Percentiles rank a stretch among this genome's conserved stretches.
phyloP scores from a whole-genome alignment of 2,888 invertebrate genomes.

The Chymomyza caudatula region DNA sequence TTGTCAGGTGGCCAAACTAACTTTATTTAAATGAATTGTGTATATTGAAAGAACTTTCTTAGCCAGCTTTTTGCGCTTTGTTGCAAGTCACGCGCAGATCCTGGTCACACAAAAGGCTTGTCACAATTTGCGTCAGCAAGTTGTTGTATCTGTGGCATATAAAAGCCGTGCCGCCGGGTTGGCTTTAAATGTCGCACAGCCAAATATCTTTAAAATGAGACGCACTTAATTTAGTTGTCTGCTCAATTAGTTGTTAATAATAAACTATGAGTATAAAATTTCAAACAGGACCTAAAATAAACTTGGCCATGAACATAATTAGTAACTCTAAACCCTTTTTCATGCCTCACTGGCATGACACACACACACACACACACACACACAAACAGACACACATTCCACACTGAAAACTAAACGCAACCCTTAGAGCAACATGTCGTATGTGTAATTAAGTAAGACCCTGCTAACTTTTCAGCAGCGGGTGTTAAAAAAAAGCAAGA shows the following conservation, averaged over 20 bases:
- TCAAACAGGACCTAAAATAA: conserved; percentile 35
- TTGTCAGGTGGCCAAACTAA: conserved; percentile 28
- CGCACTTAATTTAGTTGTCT: conserved; percentile 27
- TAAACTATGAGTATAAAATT: conserved; percentile 27
- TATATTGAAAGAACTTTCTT: conserved; percentile 1
- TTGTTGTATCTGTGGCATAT: no score
- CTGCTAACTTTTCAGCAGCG: conserved; percentile 8
- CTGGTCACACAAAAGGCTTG: background rate
- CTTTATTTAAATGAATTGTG: conserved; percentile 44
- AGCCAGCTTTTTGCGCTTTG: conserved; percentile 5
- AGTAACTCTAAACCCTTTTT: conserved; percentile 49
- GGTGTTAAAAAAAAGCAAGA: conserved; percentile 36
- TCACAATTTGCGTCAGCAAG: background rate
- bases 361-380: background rate
- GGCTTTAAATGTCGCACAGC: background rate
- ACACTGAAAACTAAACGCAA: background rate
- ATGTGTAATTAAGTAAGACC: conserved; percentile 53
- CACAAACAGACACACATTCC: background rate
- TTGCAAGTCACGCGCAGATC: conserved; percentile 14
- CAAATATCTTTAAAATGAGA: conserved; percentile 10
- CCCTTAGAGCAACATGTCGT: conserved; percentile 25
- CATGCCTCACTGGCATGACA: conserved; percentile 24
- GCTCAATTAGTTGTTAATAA: conserved; percentile 34
- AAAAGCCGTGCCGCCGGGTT: background rate
- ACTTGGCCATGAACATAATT: conserved; percentile 38